phyloP scores from a whole-genome alignment of 2,888 invertebrate genomes.

The Tetrapedia diversipes region DNA sequence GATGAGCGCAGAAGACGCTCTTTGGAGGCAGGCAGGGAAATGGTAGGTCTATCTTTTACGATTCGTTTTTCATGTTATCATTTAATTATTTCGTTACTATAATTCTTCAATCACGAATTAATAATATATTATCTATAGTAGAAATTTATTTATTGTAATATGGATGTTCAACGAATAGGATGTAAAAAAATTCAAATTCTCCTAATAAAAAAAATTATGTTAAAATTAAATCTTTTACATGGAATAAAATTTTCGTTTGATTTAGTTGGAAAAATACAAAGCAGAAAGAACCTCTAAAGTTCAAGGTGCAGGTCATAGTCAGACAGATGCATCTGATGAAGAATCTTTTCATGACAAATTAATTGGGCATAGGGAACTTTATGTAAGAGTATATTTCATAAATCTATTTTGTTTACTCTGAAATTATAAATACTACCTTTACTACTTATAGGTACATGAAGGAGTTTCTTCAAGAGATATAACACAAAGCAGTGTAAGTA shows the following conservation, averaged over 20 bases:
- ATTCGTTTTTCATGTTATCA: neutral
- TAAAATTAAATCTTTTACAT: neutral
- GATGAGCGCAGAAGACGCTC: constrained; percentile 75
- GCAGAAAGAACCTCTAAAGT: constrained; percentile 62
- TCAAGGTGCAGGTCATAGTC: constrained; percentile 55
- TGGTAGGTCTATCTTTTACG: constrained; percentile 64
- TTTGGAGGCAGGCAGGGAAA: constrained; percentile 75
- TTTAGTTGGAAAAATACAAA: constrained; percentile 76
- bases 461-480: constrained; percentile 75
- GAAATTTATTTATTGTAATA: neutral
- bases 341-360: constrained; percentile 75
- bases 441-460: constrained; percentile 66
- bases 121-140: neutral
- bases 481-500: constrained; percentile 79
- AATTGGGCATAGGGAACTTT: constrained; percentile 67
- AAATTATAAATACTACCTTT: neutral
- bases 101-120: neutral
- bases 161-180: neutral
- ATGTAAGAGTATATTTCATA: constrained; percentile 64
- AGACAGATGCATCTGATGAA: constrained; percentile 73
- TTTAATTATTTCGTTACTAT: neutral
- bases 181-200: neutral
- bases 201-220: neutral
- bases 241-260: neutral
- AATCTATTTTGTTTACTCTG: neutral